Evolutionary conservation across 2,888 invertebrate genomes (phyloP), one percentile per base, ranked within the genome.

Genomic region (Deilephila elpenor): DNA sequence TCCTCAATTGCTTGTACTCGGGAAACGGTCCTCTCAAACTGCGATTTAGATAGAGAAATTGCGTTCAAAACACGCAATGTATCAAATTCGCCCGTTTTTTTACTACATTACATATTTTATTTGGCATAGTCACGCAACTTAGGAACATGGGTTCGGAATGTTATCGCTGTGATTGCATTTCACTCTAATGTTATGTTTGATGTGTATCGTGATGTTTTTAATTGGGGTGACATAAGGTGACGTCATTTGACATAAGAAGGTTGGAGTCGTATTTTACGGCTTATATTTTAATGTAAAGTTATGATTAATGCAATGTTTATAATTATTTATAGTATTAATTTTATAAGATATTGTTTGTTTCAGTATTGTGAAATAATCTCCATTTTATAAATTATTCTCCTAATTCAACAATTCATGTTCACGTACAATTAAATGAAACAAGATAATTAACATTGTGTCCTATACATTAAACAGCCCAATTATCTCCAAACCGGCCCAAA

Each of bases 1-100:
- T 44, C 14, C 14, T 44, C 44, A 44, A 14, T 44, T 11, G 44
- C 44, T 44, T 44, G 14, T 44, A 44, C 44, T 44, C 80, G 83
- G 84, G 80, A 82, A 87, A 86, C 85, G 87, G 87, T 88, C 86
- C 79, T 86, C 85, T 78, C 89, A 90, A 87, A 84, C 84, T 78
- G 78, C 88, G 88, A 91, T 93, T 93, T 91, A 90, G 91, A 92
- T 93, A 91, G 88, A 92, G 91, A 92, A 92, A 92, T 92, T 87
- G 86, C 82, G 87, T 88, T 88, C 91, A 90, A 89, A 91, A 88
- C 89, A 88, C 87, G 77, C 83, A 82, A 83, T 90, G 90, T 90
- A 90, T 93, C 93, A 93, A 93, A 93, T 92, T 92, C 87, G 88
- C 86, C 84, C 86, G 89, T 76, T 67, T 44, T 64, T 67, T 67